Evolutionary conservation across 2,888 invertebrate species (phyloP), one percentile per base, ranked within the genome.

Genomic region (Ernsta delagoae): DNA sequence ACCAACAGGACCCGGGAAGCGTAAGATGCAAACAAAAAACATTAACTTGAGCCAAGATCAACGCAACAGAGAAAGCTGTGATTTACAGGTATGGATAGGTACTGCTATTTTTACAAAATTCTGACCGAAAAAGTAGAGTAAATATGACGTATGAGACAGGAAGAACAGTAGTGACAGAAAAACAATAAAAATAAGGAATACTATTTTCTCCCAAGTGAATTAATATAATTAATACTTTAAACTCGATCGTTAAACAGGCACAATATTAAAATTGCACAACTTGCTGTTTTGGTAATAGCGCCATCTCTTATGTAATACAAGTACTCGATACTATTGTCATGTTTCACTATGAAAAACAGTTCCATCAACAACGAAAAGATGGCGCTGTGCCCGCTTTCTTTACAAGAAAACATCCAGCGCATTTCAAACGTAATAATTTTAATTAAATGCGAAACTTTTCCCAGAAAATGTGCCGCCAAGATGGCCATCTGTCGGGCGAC

Each of bases 1-100:
- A 60, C 77, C 71, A 57, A 62, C 70, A 70, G 71, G 80, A 77
- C 77, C 75, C 72, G 73, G 75, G 75, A 78, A 77, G 39, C 24
- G 79, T 84, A 94, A 88, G 84, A 95, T 95, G 95, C 95, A 95
- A 90, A 95, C 95, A 73, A 95, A 95, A 87, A 95, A 95, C 82
- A 95, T 94, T 71, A 95, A 95, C 81, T 81, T 94, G 54, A 93
- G 89, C 75, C 94, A 94, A 79, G 94, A 94, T 76, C 94, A 90
- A 81, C 84, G 79, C 68, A 87, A 84, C 76, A 88, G 86, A 75
- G 88, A 88, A 74, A 83, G 73, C 75, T 85, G 83, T 75, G 88
- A 90, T 70, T 79, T 79, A 69, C 85, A 87, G 79, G 90, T 90
- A n/a, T n/a, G n/a, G n/a, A 72, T 82, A 82, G 61, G 12, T 61